A percentile compares a stretch with the other conserved stretches of the same genome.
phyloP scores from a whole-genome alignment of 2,797 vertebrate species.

The Oryzias dopingdopingensis region DNA sequence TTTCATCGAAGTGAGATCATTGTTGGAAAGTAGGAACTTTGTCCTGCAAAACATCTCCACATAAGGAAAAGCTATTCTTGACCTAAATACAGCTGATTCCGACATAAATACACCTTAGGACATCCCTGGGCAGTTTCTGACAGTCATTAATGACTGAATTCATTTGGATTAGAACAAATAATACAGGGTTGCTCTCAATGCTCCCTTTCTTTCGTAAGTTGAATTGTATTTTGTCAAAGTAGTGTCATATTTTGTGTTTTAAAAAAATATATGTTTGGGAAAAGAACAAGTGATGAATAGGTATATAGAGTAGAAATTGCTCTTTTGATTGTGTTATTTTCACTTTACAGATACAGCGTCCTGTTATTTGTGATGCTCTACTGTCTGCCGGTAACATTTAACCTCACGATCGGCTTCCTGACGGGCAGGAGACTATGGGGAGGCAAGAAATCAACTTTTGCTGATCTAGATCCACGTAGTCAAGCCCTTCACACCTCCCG shows the following conservation, averaged over 20 bases:
- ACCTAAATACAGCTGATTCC: too few relatives aligned
- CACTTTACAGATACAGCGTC: constrained; percentile 77
- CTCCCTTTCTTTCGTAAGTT: too few relatives aligned
- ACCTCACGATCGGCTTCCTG: constrained; percentile 88
- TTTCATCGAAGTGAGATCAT: too few relatives aligned
- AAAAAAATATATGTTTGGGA: not conserved
- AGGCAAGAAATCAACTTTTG: constrained; percentile 67
- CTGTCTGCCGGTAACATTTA: constrained; percentile 89
- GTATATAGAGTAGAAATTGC: not conserved
- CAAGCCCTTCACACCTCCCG: constrained; percentile 81
- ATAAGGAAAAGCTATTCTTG: too few relatives aligned
- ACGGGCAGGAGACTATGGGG: constrained; percentile 85
- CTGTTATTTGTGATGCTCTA: constrained; percentile 90
- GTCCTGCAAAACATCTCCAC: too few relatives aligned
- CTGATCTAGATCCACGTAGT: constrained; percentile 78
- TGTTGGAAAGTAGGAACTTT: too few relatives aligned
- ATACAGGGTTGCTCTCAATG: too few relatives aligned
- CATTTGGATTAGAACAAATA: too few relatives aligned
- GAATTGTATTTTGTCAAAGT: too few relatives aligned
- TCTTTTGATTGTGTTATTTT: constrained; percentile 7
- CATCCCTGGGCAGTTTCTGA: too few relatives aligned
- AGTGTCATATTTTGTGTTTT: not conserved
- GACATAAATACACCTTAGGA: too few relatives aligned
- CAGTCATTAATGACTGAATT: too few relatives aligned
- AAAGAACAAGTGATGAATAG: not conserved